These are phyloP conservation scores for Synergus laeviventris DNA, from an alignment of 2,888 invertebrate genomes.

Conservation along the genomic window DNA sequence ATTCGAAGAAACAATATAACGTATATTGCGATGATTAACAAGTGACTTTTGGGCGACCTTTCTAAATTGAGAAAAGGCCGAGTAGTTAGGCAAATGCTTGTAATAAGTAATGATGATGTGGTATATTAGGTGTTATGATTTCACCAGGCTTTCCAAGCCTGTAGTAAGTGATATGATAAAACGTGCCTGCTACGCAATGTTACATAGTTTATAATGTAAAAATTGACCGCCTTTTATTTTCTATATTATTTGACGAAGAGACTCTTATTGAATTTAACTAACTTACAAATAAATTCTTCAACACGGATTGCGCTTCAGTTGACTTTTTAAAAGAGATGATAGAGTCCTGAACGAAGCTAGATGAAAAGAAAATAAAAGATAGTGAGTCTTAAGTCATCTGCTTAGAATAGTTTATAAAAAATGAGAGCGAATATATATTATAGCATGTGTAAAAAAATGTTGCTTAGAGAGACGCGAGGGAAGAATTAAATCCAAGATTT, in stretches of 20 bases:
- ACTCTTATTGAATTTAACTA: constrained; percentile 18
- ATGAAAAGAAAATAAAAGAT: neutral
- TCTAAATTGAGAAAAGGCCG: constrained; percentile 1
- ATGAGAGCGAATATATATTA: constrained; percentile 3
- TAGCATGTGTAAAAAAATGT: constrained; percentile 11
- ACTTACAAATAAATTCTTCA: no score
- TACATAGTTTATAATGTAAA: constrained; percentile 60
- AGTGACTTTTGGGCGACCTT: no score
- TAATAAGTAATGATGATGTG: constrained; percentile 48
- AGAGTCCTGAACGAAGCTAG: no score
- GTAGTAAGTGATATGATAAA: constrained; percentile 74
- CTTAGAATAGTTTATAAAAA: constrained; percentile 3
- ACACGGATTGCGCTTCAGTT: no score
- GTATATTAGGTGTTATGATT: constrained; percentile 58
- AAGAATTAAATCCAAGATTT: constrained; percentile 3
- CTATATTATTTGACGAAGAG: constrained; percentile 58
- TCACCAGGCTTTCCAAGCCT: constrained; percentile 67
- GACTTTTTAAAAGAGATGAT: no score
- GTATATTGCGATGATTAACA: no score
- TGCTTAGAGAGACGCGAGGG: constrained; percentile 5
- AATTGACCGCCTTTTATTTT: constrained; percentile 71
- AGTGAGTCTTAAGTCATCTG: constrained; percentile 15
- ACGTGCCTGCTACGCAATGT: constrained; percentile 75
- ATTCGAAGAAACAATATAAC: no score
- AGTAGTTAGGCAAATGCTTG: constrained; percentile 58